These are phyloP conservation scores for Monochamus alternatus DNA, from an alignment of 2,888 invertebrate species.

Conservation along the genomic window DNA sequence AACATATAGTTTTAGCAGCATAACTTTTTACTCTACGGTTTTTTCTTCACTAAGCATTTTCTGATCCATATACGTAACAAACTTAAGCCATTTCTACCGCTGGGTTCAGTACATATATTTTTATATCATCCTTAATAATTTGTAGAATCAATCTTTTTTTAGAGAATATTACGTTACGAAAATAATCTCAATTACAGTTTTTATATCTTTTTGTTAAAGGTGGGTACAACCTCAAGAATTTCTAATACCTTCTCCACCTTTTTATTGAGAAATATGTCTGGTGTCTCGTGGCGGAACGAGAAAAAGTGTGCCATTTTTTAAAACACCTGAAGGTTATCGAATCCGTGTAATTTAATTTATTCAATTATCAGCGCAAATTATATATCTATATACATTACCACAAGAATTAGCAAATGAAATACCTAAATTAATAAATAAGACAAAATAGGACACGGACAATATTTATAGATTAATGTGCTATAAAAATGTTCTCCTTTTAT, in stretches of 20 bases:
- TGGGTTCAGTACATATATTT: too few relatives aligned
- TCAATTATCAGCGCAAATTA: not conserved
- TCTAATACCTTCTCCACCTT: not conserved
- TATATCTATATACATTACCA: not conserved
- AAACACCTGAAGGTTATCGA: not conserved
- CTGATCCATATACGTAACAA: too few relatives aligned
- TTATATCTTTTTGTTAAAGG: not conserved
- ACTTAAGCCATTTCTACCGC: too few relatives aligned
- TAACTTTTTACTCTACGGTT: too few relatives aligned
- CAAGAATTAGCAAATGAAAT: not conserved
- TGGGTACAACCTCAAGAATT: not conserved
- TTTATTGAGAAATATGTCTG: not conserved
- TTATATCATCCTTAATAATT: too few relatives aligned
- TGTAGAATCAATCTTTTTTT: too few relatives aligned
- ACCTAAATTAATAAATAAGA: not conserved
- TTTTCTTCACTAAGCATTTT: too few relatives aligned
- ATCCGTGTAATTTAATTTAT: not conserved
- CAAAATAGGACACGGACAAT: not conserved
- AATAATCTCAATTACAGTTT: too few relatives aligned
- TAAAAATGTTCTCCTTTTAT: too few relatives aligned
- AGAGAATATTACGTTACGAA: too few relatives aligned
- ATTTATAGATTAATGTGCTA: too few relatives aligned
- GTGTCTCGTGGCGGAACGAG: not conserved
- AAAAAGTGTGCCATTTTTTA: not conserved
- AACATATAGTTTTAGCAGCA: too few relatives aligned